Evolutionary conservation across 2,797 vertebrate genomes (phyloP).

Genomic region (Sebastes oblongus): DNA sequence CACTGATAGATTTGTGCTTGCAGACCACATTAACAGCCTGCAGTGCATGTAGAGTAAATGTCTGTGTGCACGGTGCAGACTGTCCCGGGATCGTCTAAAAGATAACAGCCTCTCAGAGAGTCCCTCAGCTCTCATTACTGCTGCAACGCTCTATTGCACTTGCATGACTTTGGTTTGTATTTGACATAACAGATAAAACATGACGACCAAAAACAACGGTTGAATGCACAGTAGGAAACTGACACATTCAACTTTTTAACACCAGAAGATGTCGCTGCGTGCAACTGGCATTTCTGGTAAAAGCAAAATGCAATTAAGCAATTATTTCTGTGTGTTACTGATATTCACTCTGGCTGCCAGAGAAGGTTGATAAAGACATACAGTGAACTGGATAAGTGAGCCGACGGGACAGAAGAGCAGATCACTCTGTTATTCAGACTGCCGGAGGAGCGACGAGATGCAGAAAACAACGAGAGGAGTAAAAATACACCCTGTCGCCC

Average conservation of each 20-base stretch:
- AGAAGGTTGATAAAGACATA: neutral
- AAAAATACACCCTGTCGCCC: constrained; percentile 18
- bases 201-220: neutral
- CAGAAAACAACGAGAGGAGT: neutral
- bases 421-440: neutral
- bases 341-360: neutral
- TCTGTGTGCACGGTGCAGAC: neutral
- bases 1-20: neutral
- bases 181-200: neutral
- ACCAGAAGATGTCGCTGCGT: neutral
- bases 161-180: neutral
- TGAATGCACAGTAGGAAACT: too few species aligned
- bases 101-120: neutral
- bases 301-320: too few species aligned
- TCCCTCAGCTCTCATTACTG: neutral
- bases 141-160: neutral
- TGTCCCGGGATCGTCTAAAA: too few species aligned
- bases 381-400: neutral
- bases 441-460: neutral
- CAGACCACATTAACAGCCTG: neutral
- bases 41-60: neutral
- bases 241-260: too few species aligned
- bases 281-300: too few species aligned
- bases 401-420: neutral
- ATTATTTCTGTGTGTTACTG: neutral